These are phyloP conservation scores for Fabriciana adippe DNA, from an alignment of 2,888 invertebrate species.

Conservation along the genomic window DNA sequence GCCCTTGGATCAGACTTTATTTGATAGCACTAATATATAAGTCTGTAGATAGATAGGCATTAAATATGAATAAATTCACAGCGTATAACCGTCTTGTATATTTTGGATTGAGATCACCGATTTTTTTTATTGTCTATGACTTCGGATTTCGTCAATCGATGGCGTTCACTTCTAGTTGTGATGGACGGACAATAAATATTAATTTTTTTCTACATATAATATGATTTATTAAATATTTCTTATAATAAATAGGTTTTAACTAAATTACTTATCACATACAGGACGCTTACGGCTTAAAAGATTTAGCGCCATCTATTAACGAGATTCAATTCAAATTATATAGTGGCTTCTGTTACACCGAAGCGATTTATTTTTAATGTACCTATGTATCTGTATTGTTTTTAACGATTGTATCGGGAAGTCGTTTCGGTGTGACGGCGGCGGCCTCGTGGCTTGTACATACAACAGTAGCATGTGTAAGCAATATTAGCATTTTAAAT, in stretches of 20 bases:
- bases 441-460: slow-evolving; percentile 40
- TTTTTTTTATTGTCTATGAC: not conserved
- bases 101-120: slow-evolving; percentile 17
- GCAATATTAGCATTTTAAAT: slow-evolving; percentile 73
- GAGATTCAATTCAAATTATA: slow-evolving; percentile 6
- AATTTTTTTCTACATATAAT: slow-evolving; percentile 7
- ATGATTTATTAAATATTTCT: not conserved
- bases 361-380: not conserved
- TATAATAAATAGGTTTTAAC: not conserved
- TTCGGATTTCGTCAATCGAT: slow-evolving; percentile 18
- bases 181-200: slow-evolving; percentile 27
- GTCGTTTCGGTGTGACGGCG: slow-evolving; percentile 17
- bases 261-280: no score
- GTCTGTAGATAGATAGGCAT: slow-evolving; percentile 3
- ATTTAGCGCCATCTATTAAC: slow-evolving; percentile 16
- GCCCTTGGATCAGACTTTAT: not conserved
- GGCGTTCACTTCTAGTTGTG: slow-evolving; percentile 19
- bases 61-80: slow-evolving; percentile 20
- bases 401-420: not conserved
- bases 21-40: not conserved
- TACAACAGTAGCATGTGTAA: slow-evolving; percentile 60
- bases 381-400: not conserved
- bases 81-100: slow-evolving; percentile 16
- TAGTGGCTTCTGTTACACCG: slow-evolving; percentile 15
- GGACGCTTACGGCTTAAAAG: slow-evolving; percentile 5